Percentiles rank a stretch among this genome's conserved stretches.
Conservation (phyloP, 2,888 invertebrate genomes). For the Conchocele bisecta region DNA sequence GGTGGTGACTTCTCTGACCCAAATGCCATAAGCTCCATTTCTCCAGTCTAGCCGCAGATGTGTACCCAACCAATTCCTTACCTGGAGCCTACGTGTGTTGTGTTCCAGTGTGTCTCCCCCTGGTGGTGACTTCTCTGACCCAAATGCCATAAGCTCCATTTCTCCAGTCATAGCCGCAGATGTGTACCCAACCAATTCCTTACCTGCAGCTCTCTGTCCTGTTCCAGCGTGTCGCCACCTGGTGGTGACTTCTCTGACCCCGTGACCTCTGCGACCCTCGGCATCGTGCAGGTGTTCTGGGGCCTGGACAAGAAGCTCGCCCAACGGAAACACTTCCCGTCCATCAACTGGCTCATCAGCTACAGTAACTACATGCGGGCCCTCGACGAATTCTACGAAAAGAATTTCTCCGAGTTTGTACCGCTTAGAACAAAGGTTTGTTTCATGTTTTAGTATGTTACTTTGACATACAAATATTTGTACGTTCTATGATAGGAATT, state of each 20-base stretch:
- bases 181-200: too few species aligned
- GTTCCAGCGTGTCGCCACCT: constrained; percentile 94
- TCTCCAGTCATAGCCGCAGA: too few species aligned
- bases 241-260: constrained; percentile 99
- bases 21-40: too few species aligned
- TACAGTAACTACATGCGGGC: constrained; percentile 99
- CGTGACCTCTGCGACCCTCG: constrained; percentile 98
- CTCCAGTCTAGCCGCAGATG: too few species aligned
- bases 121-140: constrained; percentile 99
- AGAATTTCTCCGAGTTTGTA: constrained; percentile 98
- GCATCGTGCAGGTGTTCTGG: constrained; percentile 99
- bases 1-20: constrained; percentile 98
- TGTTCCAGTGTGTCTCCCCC: constrained; percentile 94
- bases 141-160: too few species aligned
- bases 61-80: too few species aligned
- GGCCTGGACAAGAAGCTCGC: constrained; percentile 99
- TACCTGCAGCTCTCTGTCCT: too few species aligned
- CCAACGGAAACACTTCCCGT: constrained; percentile 99
- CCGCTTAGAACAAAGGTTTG: constrained; percentile 96
- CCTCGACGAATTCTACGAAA: constrained; percentile 99
- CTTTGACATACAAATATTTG: too few species aligned
- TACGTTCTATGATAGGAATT: constrained; percentile 99
- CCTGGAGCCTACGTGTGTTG: too few species aligned
- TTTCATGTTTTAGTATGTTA: too few species aligned
- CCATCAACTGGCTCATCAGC: constrained; percentile 99